Evolutionary conservation across 2,797 vertebrate species (phyloP).

Genomic region (Sebastes itinus): DNA sequence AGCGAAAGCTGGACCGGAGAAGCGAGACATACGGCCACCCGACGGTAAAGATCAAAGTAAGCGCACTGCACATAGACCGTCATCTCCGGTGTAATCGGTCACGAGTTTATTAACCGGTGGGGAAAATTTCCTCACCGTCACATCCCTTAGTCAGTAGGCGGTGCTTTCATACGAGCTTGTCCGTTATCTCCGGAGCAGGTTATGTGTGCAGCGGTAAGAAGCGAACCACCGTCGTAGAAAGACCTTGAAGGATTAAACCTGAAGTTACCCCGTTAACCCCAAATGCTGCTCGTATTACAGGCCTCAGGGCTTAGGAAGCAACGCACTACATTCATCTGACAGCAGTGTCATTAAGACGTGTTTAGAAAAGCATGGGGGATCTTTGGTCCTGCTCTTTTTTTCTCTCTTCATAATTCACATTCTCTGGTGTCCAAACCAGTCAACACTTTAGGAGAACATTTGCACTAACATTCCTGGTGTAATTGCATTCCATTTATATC

Average conservation of each 20-base stretch:
- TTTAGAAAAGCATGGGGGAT: neutral
- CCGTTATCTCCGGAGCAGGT: neutral
- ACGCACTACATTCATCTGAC: neutral
- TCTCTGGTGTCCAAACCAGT: neutral
- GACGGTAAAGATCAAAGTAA: too few relatives aligned
- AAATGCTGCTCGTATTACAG: neutral
- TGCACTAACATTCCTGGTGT: rapidly evolving
- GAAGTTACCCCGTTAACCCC: neutral
- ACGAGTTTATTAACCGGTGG: too few relatives aligned
- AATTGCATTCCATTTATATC: neutral
- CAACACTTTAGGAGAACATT: neutral
- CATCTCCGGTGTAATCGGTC: too few relatives aligned
- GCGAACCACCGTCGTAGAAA: too few relatives aligned
- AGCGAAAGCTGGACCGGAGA: too few relatives aligned
- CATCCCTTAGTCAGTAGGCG: too few relatives aligned
- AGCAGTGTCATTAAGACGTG: neutral
- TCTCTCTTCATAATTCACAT: neutral
- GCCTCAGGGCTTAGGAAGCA: neutral
- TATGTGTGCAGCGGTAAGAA: neutral
- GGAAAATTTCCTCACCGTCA: too few relatives aligned
- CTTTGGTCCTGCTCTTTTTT: neutral
- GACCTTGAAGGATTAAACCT: too few relatives aligned
- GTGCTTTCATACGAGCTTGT: rapidly evolving
- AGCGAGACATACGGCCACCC: too few relatives aligned
- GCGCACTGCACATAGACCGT: too few relatives aligned